Evolutionary conservation across 2,888 invertebrate genomes (phyloP).

Genomic region (Mantis religiosa): DNA sequence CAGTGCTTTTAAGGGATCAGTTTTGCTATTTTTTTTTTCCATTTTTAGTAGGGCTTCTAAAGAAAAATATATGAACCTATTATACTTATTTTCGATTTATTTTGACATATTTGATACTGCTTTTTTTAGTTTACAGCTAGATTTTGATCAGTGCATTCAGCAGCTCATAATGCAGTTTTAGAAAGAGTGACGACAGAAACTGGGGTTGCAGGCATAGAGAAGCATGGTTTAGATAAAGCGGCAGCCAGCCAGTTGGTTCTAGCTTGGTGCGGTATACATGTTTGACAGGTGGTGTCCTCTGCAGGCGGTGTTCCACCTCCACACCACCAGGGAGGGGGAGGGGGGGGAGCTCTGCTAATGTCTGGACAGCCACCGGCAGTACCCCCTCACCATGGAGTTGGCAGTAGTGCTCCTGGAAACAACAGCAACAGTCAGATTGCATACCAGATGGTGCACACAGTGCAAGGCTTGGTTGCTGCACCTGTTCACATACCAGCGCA

Average conservation of each 20-base stretch:
- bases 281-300: conserved; percentile 49
- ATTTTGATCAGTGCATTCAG: neutral
- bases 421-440: conserved; percentile 1
- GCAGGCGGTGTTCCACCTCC: conserved; percentile 44
- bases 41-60: no score
- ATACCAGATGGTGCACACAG: conserved; percentile 32
- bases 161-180: neutral
- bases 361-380: neutral
- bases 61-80: no score
- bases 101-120: no score
- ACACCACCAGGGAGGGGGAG: conserved; percentile 16
- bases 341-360: conserved; percentile 26
- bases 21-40: no score
- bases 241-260: conserved; percentile 9
- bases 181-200: neutral
- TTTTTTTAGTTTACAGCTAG: no score
- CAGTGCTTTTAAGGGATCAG: no score
- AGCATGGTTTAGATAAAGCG: neutral
- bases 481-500: conserved; percentile 40
- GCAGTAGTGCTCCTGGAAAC: conserved; percentile 28
- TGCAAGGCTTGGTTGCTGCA: conserved; percentile 31
- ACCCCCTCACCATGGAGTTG: conserved; percentile 9
- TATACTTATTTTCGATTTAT: no score
- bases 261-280: conserved; percentile 35
- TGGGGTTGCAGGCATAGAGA: neutral